phyloP scores from a whole-genome alignment of 2,797 vertebrate species.

The Trachops cirrhosus region DNA sequence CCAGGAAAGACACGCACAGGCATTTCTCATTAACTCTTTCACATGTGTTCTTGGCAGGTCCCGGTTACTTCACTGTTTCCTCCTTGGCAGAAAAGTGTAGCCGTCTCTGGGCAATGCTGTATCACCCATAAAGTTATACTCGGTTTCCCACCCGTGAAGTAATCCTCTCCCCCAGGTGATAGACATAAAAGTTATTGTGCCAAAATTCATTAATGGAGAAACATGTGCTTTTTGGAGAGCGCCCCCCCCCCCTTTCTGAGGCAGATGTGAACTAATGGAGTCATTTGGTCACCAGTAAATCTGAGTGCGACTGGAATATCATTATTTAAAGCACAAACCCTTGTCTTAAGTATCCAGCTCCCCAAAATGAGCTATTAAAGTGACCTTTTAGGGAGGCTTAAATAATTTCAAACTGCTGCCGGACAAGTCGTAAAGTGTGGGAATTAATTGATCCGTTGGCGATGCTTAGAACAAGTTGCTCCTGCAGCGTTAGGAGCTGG shows the following conservation, averaged over 20 bases:
- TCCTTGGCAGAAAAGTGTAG: conserved; percentile 42
- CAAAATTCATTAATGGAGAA: conserved; percentile 74
- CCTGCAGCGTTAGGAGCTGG: background rate
- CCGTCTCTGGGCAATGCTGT: conserved; percentile 52
- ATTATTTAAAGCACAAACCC: conserved; percentile 43
- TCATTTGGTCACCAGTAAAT: conserved; percentile 46
- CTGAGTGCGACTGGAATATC: conserved; percentile 56
- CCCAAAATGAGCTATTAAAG: conserved; percentile 40
- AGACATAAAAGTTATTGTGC: conserved; percentile 69
- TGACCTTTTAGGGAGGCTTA: conserved; percentile 18
- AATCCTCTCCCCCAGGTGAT: conserved; percentile 69
- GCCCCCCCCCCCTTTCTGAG: background rate
- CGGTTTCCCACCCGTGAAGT: conserved; percentile 46
- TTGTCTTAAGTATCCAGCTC: conserved; percentile 43
- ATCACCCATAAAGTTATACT: conserved; percentile 52
- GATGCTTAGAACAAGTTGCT: background rate
- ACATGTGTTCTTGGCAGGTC: conserved; percentile 58
- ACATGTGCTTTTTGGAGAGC: background rate
- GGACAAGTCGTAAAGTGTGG: conserved; percentile 24
- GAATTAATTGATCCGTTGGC: background rate
- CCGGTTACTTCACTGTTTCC: conserved; percentile 52
- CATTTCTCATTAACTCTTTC: conserved; percentile 61
- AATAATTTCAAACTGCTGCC: conserved; percentile 42
- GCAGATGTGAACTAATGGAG: conserved; percentile 71
- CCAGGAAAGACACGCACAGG: conserved; percentile 46